Evolutionary conservation across 2,113 vertebrate genomes (phyloP).

Genomic region (Tichodroma muraria): DNA sequence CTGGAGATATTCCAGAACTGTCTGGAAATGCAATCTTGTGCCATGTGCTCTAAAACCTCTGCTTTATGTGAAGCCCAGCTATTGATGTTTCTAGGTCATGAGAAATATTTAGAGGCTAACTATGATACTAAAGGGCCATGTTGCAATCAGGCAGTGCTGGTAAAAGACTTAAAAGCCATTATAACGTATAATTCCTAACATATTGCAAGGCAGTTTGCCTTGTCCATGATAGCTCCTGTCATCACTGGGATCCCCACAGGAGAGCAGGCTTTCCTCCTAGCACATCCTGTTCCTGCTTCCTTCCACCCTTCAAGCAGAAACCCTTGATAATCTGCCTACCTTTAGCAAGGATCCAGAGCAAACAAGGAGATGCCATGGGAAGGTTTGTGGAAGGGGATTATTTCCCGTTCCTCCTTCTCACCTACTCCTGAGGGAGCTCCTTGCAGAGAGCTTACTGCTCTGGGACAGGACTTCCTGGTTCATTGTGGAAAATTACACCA

Average conservation of each 20-base stretch:
- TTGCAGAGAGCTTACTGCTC: not conserved
- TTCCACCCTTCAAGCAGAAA: not conserved
- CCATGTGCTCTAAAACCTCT: not conserved
- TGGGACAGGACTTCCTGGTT: no score
- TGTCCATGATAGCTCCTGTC: not conserved
- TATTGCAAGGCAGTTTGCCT: no score
- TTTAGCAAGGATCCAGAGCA: not conserved
- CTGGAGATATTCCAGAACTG: not conserved
- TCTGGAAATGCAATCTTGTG: not conserved
- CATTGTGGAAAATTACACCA: not conserved
- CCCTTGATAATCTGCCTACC: not conserved
- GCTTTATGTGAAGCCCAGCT: not conserved
- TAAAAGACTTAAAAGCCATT: not conserved
- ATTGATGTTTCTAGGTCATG: not conserved
- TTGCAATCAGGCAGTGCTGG: not conserved
- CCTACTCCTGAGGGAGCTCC: not conserved
- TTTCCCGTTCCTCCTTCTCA: not conserved
- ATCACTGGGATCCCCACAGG: not conserved
- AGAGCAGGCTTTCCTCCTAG: not conserved
- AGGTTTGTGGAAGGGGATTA: accelerated
- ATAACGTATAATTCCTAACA: not conserved
- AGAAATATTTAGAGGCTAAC: not conserved
- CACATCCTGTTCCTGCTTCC: not conserved
- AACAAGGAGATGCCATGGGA: not conserved
- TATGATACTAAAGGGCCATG: not conserved